phyloP scores from a whole-genome alignment of 2,797 vertebrate species.

The Labeo calbasu region DNA sequence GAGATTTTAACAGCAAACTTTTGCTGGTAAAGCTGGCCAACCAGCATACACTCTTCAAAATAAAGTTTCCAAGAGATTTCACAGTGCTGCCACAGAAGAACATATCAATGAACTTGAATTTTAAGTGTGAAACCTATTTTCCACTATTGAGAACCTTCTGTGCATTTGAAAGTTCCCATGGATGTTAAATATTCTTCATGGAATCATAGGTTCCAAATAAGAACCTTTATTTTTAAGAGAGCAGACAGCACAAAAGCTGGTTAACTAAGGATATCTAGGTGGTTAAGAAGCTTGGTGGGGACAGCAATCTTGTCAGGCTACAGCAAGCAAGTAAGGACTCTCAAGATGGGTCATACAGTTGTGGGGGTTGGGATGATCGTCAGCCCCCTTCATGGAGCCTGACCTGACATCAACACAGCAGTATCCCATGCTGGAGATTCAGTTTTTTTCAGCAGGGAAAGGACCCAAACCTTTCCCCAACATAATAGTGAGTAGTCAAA shows the following conservation, averaged over 20 bases:
- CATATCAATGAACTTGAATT: neutral
- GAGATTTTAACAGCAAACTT: conserved; percentile 1
- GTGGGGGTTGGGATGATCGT: neutral
- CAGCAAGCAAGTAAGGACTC: neutral
- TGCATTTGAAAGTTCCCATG: neutral
- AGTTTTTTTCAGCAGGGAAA: neutral
- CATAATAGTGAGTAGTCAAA: neutral
- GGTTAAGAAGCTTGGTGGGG: neutral
- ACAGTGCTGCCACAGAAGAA: neutral
- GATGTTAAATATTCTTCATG: neutral
- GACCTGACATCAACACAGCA: neutral
- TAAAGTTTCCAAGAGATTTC: neutral
- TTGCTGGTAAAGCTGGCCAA: neutral
- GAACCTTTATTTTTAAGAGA: neutral
- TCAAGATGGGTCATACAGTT: neutral
- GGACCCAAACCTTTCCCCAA: neutral
- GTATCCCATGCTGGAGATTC: neutral
- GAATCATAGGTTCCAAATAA: neutral
- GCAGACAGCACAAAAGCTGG: neutral
- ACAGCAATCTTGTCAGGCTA: neutral
- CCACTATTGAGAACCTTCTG: neutral
- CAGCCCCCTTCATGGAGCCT: neutral
- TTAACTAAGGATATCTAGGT: neutral
- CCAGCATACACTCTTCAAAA: neutral
- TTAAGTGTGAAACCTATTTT: neutral